Conservation (phyloP, 2,888 invertebrate genomes). For the Brachycybe producta region DNA sequence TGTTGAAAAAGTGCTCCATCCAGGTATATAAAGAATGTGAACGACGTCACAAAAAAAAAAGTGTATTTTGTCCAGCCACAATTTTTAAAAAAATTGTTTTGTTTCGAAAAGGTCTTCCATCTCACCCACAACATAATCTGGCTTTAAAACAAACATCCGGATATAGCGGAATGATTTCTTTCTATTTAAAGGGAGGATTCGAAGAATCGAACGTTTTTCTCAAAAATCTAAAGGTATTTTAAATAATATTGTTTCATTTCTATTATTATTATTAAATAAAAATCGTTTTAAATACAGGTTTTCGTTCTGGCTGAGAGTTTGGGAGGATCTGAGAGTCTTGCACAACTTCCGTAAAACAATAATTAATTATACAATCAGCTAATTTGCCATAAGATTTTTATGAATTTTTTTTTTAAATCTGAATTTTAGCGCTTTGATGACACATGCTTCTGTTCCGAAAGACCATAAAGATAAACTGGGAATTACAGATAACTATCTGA, state of each 20-base stretch:
- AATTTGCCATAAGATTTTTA: neutral
- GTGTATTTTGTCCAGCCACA: too few species aligned
- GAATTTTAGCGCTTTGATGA: conserved; percentile 56
- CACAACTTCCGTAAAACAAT: conserved; percentile 73
- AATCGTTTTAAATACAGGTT: conserved; percentile 31
- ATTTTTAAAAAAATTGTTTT: neutral
- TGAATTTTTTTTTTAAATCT: neutral
- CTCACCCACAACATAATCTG: conserved; percentile 73
- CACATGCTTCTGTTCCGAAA: conserved; percentile 78
- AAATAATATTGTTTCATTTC: neutral
- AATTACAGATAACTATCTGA: conserved; percentile 69
- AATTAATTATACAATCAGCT: neutral
- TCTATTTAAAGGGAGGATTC: conserved; percentile 66
- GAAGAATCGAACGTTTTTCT: conserved; percentile 60
- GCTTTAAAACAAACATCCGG: conserved; percentile 68
- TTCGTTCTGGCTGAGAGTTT: conserved; percentile 86
- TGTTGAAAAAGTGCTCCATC: conserved; percentile 69
- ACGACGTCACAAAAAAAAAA: neutral
- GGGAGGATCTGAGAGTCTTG: conserved; percentile 88
- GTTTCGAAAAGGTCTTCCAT: conserved; percentile 52
- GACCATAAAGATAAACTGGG: conserved; percentile 56
- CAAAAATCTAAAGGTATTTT: conserved; percentile 44
- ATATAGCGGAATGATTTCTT: conserved; percentile 83
- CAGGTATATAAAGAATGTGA: conserved; percentile 50
- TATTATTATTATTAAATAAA: neutral